Base-by-base conservation (phyloP, 2,113 vertebrate genomes). In the Hydrolagus affinis region DNA sequence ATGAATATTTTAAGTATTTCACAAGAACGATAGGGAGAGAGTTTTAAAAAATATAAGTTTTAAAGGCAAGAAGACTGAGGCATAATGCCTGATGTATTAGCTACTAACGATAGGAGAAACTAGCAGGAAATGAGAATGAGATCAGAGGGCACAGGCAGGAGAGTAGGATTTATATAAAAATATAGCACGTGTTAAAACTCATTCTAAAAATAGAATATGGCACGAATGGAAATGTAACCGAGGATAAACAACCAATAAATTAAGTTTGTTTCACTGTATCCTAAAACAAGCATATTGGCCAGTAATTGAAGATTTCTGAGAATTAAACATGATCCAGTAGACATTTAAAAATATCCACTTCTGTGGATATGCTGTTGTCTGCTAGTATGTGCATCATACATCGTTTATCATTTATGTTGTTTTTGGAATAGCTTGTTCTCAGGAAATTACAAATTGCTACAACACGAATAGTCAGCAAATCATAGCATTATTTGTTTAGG, bases 331-430 rank as follows among this genome's bases (percentile, higher is more conserved):
- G 62, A 44, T 44, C 44, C 64, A 83, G 60, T 66, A 83, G 66
- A 83, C 62, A 66, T 83, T 83, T 68, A 32, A 66, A 83, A 83
- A 83, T 83, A 83, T 83, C 62, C 60, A 83, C 32, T 83, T 83
- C 78, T 44, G 44, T 44, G 44, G 44, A 44, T 44, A n/a, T n/a
- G n/a, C 77, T 83, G 60, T 60, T 15, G 25, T 66, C 77, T 83
- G 77, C 77, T 25, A 83, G 77, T 83, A 83, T 25, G 66, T 83
- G 66, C 14, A 80, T 1, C 56, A 57, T 66, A 83, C 11, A 83
- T 64, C 28, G 2, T 60, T 28, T 62, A 64, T 60, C 77, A 83
- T 66, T 83, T 83, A 64, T 66, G 77, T 83, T 28, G 23, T 83
- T 64, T 44, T 83, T 66, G 32, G 19, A 15, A 11, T 66, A 30